Base-by-base conservation (phyloP, 2,888 invertebrate species). In the Drosophila silvestris region DNA sequence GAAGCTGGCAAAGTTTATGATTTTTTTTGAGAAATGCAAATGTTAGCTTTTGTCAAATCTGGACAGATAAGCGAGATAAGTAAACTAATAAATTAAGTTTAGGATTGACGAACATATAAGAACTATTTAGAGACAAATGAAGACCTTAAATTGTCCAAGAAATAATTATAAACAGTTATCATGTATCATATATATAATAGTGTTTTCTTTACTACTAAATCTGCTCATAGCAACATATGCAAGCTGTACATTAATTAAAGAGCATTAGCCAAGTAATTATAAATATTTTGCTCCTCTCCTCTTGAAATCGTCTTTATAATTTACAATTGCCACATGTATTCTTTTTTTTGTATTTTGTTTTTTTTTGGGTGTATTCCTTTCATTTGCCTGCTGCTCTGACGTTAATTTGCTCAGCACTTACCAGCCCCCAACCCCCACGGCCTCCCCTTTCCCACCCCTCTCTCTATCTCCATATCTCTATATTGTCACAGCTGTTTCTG, bases 401-500 rank as follows among this genome's bases (percentile, higher is more conserved):
- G 78, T 77, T 69, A 77, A 73, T 81, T 77, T 77, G 51, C 52
- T 54, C 19, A 77, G 35, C 68, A 44, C 64, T 70, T 66, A 26
- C 9, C 26, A 5, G 14, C 1, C 9, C 47, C 47, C 4, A 22
- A 7, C 2, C 47, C 14, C 16, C 7, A 16, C 4, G 4, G 5
- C 12, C 35, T 22, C 12, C 19, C 44, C 50, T n/a, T 0, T 1
- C 5, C 19, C 37, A 0, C 6, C 10, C n/a, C 6, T 28, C 10
- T 3, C 1, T 39, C 26, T 10, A 6, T 16, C 26, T 0, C 26
- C 14, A 2, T 33, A 2, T 5, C 2, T 3, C 12, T 39, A n/a
- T 85, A 67, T 83, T 89, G 66, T 57, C 83, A 74, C 79, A 86
- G 79, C 85, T 89, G 82, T 56, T 82, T 58, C 26, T 50, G 30